A percentile compares a stretch with the other conserved stretches of the same genome.
Evolutionary conservation across 2,797 vertebrate genomes (phyloP).

Genomic region (Nyctibius grandis): DNA sequence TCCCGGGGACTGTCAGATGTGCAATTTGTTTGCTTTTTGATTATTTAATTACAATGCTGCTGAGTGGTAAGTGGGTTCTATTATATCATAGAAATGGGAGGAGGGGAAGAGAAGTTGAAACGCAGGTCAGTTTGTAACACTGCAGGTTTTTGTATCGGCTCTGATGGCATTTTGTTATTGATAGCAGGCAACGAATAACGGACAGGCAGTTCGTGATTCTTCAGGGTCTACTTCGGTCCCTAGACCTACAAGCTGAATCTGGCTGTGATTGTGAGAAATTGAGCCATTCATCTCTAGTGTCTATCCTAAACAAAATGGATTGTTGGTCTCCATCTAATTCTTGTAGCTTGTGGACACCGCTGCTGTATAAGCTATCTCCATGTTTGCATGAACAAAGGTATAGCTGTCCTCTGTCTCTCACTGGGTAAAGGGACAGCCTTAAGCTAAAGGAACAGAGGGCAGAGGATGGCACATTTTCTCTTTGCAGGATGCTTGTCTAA

Average conservation of each 20-base stretch:
- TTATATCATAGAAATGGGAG: not conserved
- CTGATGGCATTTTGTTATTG: not conserved
- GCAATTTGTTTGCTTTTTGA: slow-evolving; percentile 38
- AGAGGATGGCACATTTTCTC: not conserved
- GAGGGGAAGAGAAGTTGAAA: not conserved
- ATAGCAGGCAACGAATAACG: not conserved
- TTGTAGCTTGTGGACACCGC: not conserved
- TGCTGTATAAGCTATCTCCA: not conserved
- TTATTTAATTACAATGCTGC: slow-evolving; percentile 28
- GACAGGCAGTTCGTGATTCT: not conserved
- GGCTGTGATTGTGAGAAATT: not conserved
- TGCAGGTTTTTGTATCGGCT: not conserved
- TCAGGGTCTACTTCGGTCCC: not conserved
- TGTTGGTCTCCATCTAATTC: not conserved
- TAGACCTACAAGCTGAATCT: not conserved
- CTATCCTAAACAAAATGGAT: not conserved
- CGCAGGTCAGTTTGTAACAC: not conserved
- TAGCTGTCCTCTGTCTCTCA: not conserved
- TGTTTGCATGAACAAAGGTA: not conserved
- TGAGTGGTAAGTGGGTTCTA: not conserved
- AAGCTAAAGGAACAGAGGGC: not conserved
- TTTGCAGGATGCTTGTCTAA: not conserved
- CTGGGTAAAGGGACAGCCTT: not conserved
- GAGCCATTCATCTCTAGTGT: not conserved
- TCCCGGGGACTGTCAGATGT: slow-evolving; percentile 28